These are phyloP conservation scores for Salarias fasciatus DNA, from an alignment of 2,797 vertebrate species.

Conservation along the genomic window DNA sequence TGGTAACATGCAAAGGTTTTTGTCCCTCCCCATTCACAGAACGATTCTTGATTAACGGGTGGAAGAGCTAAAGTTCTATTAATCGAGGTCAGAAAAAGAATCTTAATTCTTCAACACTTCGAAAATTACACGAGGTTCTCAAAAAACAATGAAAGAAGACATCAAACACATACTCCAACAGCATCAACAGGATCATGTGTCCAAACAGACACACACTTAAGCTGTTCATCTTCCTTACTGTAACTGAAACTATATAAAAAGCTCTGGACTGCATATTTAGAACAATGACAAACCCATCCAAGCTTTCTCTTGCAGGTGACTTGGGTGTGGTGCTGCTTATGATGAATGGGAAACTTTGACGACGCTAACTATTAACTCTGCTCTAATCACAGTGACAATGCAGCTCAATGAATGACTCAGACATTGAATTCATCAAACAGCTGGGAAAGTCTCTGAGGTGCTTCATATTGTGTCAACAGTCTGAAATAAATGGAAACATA, in stretches of 20 bases:
- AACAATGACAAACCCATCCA: not conserved
- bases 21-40: not conserved
- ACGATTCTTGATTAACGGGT: no score
- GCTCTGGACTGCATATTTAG: not conserved
- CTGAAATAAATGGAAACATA: slow-evolving; percentile 1
- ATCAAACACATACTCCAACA: not conserved
- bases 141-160: no score
- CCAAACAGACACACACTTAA: not conserved
- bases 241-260: not conserved
- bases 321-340: slow-evolving; percentile 12
- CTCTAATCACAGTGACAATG: slow-evolving; percentile 6
- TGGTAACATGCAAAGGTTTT: no score
- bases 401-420: slow-evolving; percentile 19
- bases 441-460: slow-evolving; percentile 6
- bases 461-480: not conserved
- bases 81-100: no score
- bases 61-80: no score
- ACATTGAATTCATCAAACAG: slow-evolving; percentile 18
- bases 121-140: no score
- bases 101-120: no score
- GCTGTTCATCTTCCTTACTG: not conserved
- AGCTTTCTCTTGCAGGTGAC: slow-evolving; percentile 1
- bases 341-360: slow-evolving; percentile 35
- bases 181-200: no score
- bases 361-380: slow-evolving; percentile 16